These are phyloP conservation scores for Allobates femoralis DNA, from an alignment of 2,797 vertebrate species.

Conservation along the genomic window DNA sequence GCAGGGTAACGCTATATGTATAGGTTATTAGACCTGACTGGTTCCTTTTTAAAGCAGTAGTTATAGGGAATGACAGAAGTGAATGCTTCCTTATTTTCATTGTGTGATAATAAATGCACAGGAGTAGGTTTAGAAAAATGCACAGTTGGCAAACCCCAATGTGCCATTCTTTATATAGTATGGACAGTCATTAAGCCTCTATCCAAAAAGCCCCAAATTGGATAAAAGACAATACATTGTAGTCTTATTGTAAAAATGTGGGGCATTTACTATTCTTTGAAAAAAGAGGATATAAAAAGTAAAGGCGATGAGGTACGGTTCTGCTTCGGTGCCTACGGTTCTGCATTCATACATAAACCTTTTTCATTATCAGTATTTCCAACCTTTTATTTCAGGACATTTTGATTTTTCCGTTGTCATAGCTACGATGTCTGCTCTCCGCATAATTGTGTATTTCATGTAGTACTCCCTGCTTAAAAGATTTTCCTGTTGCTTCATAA, in stretches of 20 bases:
- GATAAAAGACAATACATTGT: neutral
- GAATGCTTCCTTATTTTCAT: neutral
- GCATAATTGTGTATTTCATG: slow-evolving; percentile 36
- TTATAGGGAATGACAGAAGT: neutral
- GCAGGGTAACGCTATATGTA: no score
- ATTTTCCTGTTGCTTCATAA: slow-evolving; percentile 15
- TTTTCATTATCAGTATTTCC: slow-evolving; percentile 8
- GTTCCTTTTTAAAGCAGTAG: neutral
- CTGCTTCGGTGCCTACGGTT: neutral
- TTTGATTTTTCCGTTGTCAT: slow-evolving; percentile 29
- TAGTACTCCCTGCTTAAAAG: neutral
- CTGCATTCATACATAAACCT: slow-evolving; percentile 22
- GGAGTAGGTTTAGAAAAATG: neutral
- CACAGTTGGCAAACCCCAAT: neutral
- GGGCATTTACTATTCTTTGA: neutral
- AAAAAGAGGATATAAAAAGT: neutral
- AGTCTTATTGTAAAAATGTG: neutral
- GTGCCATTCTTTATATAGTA: neutral
- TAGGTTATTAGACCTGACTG: neutral
- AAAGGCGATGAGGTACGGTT: neutral
- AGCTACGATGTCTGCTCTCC: slow-evolving; percentile 19
- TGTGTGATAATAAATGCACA: neutral
- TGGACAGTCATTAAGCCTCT: neutral
- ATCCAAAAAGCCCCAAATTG: neutral
- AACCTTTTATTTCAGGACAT: slow-evolving; percentile 26